A percentile compares a stretch with the other conserved stretches of the same genome.
Conservation (phyloP, 2,113 vertebrate genomes). For the Bubo bubo region DNA sequence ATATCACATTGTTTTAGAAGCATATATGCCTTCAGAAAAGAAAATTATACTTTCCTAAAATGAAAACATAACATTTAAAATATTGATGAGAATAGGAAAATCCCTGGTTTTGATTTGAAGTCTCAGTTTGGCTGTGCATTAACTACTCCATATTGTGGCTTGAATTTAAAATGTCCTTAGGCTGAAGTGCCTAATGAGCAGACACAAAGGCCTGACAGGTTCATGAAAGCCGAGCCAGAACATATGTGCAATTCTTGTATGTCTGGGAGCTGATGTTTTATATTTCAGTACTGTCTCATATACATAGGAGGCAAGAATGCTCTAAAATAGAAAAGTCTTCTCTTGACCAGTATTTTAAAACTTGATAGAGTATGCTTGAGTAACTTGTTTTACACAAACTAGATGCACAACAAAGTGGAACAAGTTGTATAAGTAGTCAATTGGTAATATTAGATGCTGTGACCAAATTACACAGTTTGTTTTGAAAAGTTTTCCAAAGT, state of each 20-base stretch:
- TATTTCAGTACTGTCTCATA: not conserved
- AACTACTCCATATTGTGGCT: not conserved
- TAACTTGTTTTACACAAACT: not conserved
- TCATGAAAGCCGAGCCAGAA: not conserved
- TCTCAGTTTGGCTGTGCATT: not conserved
- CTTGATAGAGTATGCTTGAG: not conserved
- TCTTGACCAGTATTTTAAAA: not conserved
- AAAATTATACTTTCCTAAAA: not conserved
- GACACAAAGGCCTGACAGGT: not conserved
- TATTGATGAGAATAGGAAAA: not conserved
- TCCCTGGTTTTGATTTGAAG: not conserved
- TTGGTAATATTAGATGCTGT: not conserved
- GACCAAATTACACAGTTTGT: not conserved
- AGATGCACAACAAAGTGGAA: not conserved
- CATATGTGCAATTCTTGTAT: not conserved
- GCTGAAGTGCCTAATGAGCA: not conserved
- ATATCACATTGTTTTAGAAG: not conserved
- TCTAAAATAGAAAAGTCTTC: not conserved
- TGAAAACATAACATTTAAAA: not conserved
- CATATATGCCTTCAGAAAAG: not conserved
- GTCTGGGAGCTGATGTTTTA: not conserved
- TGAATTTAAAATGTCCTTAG: not conserved
- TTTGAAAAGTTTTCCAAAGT: not conserved
- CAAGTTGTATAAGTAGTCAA: not conserved
- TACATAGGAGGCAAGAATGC: not conserved